Evolutionary conservation across 2,797 vertebrate species (phyloP).

Genomic region (Danio jaintianensis): DNA sequence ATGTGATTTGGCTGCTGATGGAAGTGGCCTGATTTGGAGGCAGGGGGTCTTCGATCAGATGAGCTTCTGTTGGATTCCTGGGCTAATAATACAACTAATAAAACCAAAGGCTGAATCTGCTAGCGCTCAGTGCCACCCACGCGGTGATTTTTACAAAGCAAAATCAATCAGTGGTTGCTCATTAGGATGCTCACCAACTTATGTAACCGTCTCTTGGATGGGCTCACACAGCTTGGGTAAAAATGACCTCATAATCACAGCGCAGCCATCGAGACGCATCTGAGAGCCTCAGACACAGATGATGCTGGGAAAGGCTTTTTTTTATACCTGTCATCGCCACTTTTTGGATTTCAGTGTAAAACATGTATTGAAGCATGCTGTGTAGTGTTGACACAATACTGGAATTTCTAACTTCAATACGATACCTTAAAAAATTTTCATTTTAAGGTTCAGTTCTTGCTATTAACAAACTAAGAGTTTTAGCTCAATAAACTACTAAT

Average conservation of each 20-base stretch:
- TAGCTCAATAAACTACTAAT: too few relatives aligned
- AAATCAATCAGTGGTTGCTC: slow-evolving; percentile 86
- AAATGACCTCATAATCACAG: slow-evolving; percentile 84
- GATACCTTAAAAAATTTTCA: too few relatives aligned
- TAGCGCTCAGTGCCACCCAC: slow-evolving; percentile 64
- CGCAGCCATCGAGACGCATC: slow-evolving; percentile 77
- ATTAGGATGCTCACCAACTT: slow-evolving; percentile 86
- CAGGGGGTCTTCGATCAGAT: slow-evolving; percentile 75
- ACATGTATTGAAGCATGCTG: not conserved
- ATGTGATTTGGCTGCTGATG: slow-evolving; percentile 73
- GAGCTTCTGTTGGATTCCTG: slow-evolving; percentile 66
- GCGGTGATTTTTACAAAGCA: slow-evolving; percentile 66
- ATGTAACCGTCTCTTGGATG: slow-evolving; percentile 84
- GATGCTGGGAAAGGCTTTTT: slow-evolving; percentile 43
- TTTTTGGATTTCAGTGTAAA: slow-evolving; percentile 25
- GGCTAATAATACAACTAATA: slow-evolving; percentile 66
- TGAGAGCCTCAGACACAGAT: slow-evolving; percentile 33
- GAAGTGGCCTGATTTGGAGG: slow-evolving; percentile 72
- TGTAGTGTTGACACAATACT: not conserved
- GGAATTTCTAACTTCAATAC: too few relatives aligned
- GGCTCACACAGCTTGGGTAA: slow-evolving; percentile 79
- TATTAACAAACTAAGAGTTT: too few relatives aligned
- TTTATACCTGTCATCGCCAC: slow-evolving; percentile 48
- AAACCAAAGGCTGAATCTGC: slow-evolving; percentile 57
- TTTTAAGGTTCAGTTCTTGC: too few relatives aligned